Evolutionary conservation across 2,888 invertebrate species (phyloP), one percentile per base, ranked within the genome.

Genomic region (Onthophagus sagittarius): DNA sequence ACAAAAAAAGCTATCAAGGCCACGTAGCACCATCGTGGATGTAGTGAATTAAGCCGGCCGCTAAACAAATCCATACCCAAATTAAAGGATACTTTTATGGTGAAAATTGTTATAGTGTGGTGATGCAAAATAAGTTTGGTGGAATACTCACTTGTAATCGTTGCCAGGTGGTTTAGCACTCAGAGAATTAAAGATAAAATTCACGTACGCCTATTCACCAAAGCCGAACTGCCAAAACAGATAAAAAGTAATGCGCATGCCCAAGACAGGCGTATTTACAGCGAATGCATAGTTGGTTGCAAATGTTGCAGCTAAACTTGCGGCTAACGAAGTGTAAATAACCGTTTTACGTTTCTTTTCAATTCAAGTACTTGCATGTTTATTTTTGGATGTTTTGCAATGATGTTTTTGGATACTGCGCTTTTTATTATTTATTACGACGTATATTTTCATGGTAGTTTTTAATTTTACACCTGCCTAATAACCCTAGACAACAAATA

Each of bases 11-110:
- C 71, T 63, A 75, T 74, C 78, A 79, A 79, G 78, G 79, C 79
- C 79, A 79, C 79, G 79, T 79, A 77, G 78, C 78, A 77, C 64
- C 70, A 77, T 76, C 64, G 75, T 76, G 77, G 77, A 75, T 69
- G 77, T 72, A 74, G 62, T 33, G 63, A 31, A 69, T 71, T 74
- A 74, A 74, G 74, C 73, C 73, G 73, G 73, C 64, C 11, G 39
- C 11, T 53, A 23, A 23, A 67, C 4, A 67, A 67, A 23, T 15
- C 15, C 64, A 23, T 14, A n/a, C 7, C 15, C 64, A 64, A 15
- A 15, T 9, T 23, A 23, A 64, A 15, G 5, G 64, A 64, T 15
- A 64, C 9, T 13, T 64, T 64, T 13, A 64, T 9, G 64, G 23
- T 5, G 14, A 15, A 64, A 64, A 64, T 23, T 23, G 23, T 23